Conservation (phyloP, 2,113 vertebrate species). For the Anolis carolinensis region DNA sequence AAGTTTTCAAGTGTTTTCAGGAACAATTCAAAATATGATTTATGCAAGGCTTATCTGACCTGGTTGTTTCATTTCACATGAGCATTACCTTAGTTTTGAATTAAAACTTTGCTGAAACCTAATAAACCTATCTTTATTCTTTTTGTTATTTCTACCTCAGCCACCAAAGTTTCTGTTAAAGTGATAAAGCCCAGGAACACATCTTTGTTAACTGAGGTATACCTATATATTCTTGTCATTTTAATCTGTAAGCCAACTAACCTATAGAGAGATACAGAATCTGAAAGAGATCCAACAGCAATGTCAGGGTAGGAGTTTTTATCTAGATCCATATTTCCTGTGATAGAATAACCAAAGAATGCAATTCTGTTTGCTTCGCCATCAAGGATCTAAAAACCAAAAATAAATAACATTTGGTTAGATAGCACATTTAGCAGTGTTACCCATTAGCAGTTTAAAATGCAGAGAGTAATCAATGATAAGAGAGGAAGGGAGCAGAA, state of each 20-base stretch:
- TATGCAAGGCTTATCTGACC: too few species aligned
- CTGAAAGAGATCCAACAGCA: constrained; percentile 93
- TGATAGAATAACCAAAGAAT: constrained; percentile 94
- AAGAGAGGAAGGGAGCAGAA: background rate
- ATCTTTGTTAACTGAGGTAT: too few species aligned
- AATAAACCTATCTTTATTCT: too few species aligned
- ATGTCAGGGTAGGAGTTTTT: constrained; percentile 92
- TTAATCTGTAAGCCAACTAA: constrained; percentile 48
- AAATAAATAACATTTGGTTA: constrained; percentile 9
- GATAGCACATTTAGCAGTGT: background rate
- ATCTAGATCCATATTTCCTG: constrained; percentile 95
- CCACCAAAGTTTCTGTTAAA: too few species aligned
- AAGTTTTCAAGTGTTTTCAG: too few species aligned
- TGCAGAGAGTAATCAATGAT: background rate
- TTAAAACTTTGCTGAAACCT: too few species aligned
- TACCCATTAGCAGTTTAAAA: background rate
- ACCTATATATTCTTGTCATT: too few species aligned
- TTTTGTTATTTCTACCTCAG: too few species aligned
- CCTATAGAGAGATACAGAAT: constrained; percentile 91
- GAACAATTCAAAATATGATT: too few species aligned
- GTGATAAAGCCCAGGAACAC: too few species aligned
- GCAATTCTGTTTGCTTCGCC: constrained; percentile 75
- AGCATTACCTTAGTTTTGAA: too few species aligned
- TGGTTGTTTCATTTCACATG: too few species aligned
- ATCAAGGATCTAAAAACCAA: constrained; percentile 83